Conservation (phyloP, 1,140 invertebrate genomes). For the Hylaeus anthracinus region DNA sequence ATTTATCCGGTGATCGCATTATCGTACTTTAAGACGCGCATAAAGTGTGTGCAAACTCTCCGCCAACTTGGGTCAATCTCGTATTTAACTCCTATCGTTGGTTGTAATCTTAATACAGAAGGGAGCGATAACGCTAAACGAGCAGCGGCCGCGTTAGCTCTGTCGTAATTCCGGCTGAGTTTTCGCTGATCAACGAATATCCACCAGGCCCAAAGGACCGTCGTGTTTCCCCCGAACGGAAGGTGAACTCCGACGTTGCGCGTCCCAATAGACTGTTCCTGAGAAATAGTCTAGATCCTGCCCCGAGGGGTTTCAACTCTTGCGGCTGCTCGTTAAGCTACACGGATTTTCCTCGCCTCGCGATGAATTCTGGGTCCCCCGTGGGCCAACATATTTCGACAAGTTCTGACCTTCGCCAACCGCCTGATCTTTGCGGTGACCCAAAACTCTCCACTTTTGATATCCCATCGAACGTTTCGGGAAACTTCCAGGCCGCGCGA, state of each 20-base stretch:
- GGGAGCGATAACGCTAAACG: constrained; percentile 24
- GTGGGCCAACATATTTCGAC: constrained; percentile 22
- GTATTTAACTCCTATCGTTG: not conserved
- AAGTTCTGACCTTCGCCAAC: constrained; percentile 37
- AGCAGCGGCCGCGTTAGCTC: constrained; percentile 19
- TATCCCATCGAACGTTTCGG: no score
- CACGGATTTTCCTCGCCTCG: constrained; percentile 49
- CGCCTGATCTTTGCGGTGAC: not conserved
- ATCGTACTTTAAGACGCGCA: no score
- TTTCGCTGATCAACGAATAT: constrained; percentile 28
- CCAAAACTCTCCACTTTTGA: no score
- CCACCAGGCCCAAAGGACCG: not conserved
- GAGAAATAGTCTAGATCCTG: constrained; percentile 59
- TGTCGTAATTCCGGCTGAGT: constrained; percentile 24
- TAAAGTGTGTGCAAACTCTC: not conserved
- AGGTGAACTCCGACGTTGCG: constrained; percentile 34
- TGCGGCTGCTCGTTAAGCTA: constrained; percentile 58
- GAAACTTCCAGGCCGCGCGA: no score
- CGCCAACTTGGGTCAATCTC: not conserved
- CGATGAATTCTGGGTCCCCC: constrained; percentile 19
- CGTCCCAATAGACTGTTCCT: constrained; percentile 59
- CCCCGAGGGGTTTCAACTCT: constrained; percentile 58
- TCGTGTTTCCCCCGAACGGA: constrained; percentile 20
- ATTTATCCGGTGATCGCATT: not conserved
- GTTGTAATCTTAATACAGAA: constrained; percentile 23